phyloP scores from a whole-genome alignment of 2,113 vertebrate species.

The Scolopax mira region DNA sequence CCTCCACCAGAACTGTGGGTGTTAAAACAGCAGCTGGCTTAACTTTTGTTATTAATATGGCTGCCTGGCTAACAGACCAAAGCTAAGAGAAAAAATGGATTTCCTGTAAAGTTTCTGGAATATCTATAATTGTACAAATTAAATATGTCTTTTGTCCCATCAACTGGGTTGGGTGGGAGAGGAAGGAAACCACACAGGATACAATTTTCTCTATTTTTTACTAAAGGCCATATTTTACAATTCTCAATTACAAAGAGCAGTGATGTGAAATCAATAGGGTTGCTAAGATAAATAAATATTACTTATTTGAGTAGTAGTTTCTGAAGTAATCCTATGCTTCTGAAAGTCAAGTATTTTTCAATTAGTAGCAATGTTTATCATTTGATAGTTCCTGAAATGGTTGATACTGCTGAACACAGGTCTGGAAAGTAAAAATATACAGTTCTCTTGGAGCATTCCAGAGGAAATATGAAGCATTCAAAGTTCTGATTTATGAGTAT shows the following conservation, averaged over 20 bases:
- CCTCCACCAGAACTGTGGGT: background rate
- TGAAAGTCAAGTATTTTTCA: background rate
- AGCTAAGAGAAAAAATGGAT: background rate
- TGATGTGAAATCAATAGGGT: background rate
- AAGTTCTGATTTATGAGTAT: background rate
- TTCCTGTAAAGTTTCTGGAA: slow-evolving; percentile 3
- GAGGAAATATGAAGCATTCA: background rate
- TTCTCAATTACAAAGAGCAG: background rate
- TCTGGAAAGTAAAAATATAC: background rate
- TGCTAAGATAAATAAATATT: slow-evolving; percentile 17
- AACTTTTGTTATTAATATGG: background rate
- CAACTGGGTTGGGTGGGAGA: background rate
- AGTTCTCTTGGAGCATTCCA: background rate
- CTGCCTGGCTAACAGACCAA: background rate
- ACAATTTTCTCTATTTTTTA: background rate
- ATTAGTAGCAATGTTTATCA: background rate
- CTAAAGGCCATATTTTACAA: background rate
- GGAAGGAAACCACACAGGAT: slow-evolving; percentile 27
- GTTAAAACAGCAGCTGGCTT: background rate
- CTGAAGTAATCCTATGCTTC: background rate
- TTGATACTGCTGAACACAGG: background rate
- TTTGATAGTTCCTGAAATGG: background rate
- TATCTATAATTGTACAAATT: background rate
- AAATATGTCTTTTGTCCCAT: background rate
- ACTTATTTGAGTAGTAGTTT: slow-evolving; percentile 1